These are phyloP conservation scores for Sebastes alutus DNA, from an alignment of 2,797 vertebrate genomes.

Conservation along the genomic window DNA sequence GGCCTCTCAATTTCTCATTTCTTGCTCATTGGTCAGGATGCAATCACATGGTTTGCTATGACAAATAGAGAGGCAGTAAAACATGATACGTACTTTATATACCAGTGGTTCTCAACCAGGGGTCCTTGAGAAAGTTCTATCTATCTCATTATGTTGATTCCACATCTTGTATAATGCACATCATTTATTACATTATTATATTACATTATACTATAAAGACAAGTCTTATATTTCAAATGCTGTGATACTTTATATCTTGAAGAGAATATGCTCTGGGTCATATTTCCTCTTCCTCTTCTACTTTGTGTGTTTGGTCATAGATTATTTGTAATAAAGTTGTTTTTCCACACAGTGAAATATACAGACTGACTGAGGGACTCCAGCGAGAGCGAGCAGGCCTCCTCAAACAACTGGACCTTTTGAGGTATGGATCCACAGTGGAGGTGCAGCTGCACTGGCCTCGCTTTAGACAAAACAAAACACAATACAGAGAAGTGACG, in stretches of 20 bases:
- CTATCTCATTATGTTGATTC: background rate
- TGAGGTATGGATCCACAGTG: constrained; percentile 81
- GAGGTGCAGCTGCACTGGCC: background rate
- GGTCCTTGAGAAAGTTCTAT: background rate
- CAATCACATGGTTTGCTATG: background rate
- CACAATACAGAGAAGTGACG: background rate
- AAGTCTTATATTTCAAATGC: background rate
- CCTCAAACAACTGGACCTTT: constrained; percentile 91
- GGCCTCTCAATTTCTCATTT: background rate
- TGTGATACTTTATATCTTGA: background rate
- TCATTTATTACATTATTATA: too few relatives aligned
- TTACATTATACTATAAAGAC: background rate
- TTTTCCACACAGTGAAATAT: constrained; percentile 86
- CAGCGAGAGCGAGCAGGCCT: constrained; percentile 90
- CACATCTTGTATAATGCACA: background rate
- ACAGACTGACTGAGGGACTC: constrained; percentile 88
- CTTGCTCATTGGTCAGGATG: background rate
- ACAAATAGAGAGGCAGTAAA: background rate
- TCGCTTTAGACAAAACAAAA: background rate
- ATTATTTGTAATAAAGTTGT: constrained; percentile 8
- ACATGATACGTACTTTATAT: background rate
- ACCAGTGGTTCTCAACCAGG: too few relatives aligned
- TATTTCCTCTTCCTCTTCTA: background rate
- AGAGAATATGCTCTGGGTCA: background rate
- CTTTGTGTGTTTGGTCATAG: background rate